These are phyloP conservation scores for Neotoxoptera formosana DNA, from an alignment of 1,140 invertebrate genomes.

Conservation along the genomic window DNA sequence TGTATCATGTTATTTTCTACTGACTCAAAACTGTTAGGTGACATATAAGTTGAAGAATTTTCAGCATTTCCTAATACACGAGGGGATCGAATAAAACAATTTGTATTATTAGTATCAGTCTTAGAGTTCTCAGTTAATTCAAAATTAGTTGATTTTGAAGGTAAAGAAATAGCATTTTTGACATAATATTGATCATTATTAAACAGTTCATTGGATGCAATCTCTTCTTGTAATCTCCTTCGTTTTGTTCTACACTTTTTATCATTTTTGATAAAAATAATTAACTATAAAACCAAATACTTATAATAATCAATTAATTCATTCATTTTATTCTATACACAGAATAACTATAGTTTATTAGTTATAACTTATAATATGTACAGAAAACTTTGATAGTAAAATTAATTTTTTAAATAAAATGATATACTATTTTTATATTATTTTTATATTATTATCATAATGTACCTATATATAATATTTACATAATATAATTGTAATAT, in stretches of 20 bases:
- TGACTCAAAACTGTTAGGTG: neutral
- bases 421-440: too few species aligned
- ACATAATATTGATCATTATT: neutral
- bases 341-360: too few species aligned
- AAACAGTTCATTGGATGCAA: neutral
- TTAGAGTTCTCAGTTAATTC: neutral
- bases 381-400: too few species aligned
- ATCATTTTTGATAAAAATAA: neutral
- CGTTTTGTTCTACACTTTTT: constrained; percentile 1
- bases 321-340: too few species aligned
- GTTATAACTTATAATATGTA: too few species aligned
- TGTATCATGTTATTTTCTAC: neutral
- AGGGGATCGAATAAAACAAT: neutral
- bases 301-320: too few species aligned
- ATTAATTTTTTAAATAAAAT: too few species aligned
- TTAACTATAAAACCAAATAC: too few species aligned
- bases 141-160: neutral
- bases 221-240: neutral
- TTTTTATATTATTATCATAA: too few species aligned
- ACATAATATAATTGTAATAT: too few species aligned
- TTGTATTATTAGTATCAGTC: neutral
- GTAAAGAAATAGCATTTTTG: neutral
- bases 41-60: too few species aligned
- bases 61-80: neutral
- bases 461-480: too few species aligned